Evolutionary conservation across 35 echinoderm and acorn worm species (phyloP), one percentile per base, ranked within the genome.

Genomic region (Diadema setosum): DNA sequence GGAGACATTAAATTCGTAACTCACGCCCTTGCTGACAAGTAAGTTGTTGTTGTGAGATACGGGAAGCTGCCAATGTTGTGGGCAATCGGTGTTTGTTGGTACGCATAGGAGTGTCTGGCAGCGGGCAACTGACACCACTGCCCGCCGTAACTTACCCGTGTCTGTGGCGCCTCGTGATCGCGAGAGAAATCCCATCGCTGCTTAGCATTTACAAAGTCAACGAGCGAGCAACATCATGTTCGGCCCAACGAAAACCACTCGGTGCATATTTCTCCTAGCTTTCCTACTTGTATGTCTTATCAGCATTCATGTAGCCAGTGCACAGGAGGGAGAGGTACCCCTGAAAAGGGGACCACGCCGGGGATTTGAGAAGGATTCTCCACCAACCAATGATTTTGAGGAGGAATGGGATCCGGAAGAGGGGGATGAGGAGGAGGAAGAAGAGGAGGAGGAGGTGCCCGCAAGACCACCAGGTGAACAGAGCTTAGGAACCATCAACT

Each of bases 401-500:
- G 81, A 82, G 4, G 75, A 82, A 23, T 23, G 12, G 21, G 48
- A 73, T 12, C 16, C 21, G 42, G 86, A 88, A 11, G 75, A 57
- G 18, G 49, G 45, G 23, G 75, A 81, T 0, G 84, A 87, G 30
- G 69, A 45, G 20, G 49, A 61, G 23, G 75, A 81, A 11, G 86
- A 88, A 9, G 87, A 58, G 14, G 87, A 89, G 11, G 75, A 89
- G 36, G 45, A 81, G 20, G 45, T 25, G 56, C 42, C 4, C 6
- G 65, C 40, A 43, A 23, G 21, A 5, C 29, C 7, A 44, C 59
- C n/a, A 32, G 6, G 37, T 15, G 61, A 39, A 36, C 50, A 59
- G 0, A 48, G 23, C n/a, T 83, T 81, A 15, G 88, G 88, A 58
- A 82, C 81, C 73, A 52, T 90, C 12, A 83, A 57, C 33, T 94